Conservation (phyloP, 2,113 vertebrate genomes). For the Sinocyclocheilus anophthalmus region DNA sequence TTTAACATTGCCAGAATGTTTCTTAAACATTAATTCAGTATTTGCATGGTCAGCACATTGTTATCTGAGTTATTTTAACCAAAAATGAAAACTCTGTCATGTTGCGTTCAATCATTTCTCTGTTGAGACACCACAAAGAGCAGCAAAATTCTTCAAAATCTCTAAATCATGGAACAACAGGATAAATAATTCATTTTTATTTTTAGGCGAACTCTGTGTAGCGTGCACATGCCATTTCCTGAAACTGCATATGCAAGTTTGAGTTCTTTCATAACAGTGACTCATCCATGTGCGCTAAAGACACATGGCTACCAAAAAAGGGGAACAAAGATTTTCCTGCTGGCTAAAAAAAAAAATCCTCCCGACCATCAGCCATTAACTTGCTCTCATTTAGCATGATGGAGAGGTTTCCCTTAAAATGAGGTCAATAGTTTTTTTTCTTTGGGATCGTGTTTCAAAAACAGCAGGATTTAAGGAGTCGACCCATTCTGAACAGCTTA, state of each 20-base stretch:
- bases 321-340: conserved; percentile 30
- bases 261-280: conserved; percentile 27
- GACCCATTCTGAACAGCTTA: neutral
- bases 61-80: neutral
- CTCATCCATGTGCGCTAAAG: conserved; percentile 33
- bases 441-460: neutral
- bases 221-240: neutral
- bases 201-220: neutral
- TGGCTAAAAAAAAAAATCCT: neutral
- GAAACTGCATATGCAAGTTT: conserved; percentile 13
- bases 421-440: conserved; percentile 16
- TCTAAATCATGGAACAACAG: neutral
- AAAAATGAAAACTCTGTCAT: neutral
- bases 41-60: neutral
- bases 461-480: neutral
- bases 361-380: neutral
- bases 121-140: neutral
- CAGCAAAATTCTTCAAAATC: neutral
- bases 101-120: neutral
- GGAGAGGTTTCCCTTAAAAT: conserved; percentile 17
- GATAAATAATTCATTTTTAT: neutral
- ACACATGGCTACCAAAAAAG: conserved; percentile 43
- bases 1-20: neutral
- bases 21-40: neutral
- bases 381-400: conserved; percentile 4